Conservation (phyloP, 2,797 vertebrate genomes). For the Sebastes minor region DNA sequence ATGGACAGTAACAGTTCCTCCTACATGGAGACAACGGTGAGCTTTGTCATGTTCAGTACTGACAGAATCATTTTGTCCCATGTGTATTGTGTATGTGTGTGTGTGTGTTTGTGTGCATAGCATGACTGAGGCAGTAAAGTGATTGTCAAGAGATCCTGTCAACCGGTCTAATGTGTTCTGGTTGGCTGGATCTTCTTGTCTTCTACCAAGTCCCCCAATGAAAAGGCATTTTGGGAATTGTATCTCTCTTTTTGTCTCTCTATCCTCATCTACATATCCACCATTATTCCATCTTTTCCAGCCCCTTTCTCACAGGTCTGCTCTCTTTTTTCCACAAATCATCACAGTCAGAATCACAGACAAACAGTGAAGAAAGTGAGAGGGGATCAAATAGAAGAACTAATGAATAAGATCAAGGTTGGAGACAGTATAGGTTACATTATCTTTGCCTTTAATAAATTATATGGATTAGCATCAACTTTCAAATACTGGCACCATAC, state of each 20-base stretch:
- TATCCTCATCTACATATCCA: background rate
- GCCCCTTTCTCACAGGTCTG: slow-evolving; percentile 7
- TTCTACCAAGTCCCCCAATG: slow-evolving; percentile 17
- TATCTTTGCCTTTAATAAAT: background rate
- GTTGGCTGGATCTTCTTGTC: slow-evolving; percentile 44
- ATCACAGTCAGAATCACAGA: background rate
- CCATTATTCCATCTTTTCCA: background rate
- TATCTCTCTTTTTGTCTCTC: slow-evolving; percentile 4
- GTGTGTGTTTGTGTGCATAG: background rate
- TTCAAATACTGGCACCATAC: background rate
- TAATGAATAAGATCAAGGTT: background rate
- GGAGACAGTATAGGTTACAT: background rate
- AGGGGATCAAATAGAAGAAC: background rate
- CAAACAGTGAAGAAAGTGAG: background rate
- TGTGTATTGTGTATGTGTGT: background rate
- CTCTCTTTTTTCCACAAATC: slow-evolving; percentile 31
- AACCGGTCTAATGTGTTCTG: slow-evolving; percentile 37
- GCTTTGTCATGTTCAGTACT: background rate
- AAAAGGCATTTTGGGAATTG: slow-evolving; percentile 57
- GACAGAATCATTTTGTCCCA: background rate
- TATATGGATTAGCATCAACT: background rate
- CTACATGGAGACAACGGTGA: slow-evolving; percentile 64
- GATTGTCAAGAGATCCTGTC: slow-evolving; percentile 49
- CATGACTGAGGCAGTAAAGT: slow-evolving; percentile 10
- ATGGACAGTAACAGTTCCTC: slow-evolving; percentile 95